Conservation (phyloP, 2,888 invertebrate species). For the Melangyna quadrimaculata region DNA sequence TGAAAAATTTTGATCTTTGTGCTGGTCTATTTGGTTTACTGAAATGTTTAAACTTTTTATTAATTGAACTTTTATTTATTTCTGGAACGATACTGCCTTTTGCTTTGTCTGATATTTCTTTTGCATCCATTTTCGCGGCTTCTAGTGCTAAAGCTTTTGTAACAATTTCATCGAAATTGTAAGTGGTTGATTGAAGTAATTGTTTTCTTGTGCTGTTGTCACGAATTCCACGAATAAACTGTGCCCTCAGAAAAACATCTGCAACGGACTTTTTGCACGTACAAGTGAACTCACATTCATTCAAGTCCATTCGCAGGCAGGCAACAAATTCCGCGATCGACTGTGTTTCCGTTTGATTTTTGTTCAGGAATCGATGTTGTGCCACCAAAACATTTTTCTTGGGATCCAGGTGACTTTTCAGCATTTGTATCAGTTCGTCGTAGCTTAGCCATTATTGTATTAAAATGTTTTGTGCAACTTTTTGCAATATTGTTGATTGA, state of each 20-base stretch:
- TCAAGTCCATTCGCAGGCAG: neutral
- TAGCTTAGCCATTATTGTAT: neutral
- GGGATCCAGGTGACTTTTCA: neutral
- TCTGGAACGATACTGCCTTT: constrained; percentile 12
- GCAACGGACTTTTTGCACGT: neutral
- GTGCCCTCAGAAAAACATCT: constrained; percentile 31
- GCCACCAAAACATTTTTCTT: constrained; percentile 22
- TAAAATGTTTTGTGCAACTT: neutral
- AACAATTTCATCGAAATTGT: neutral
- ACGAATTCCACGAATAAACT: constrained; percentile 4
- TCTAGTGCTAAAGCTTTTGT: constrained; percentile 38
- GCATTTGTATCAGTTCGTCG: neutral
- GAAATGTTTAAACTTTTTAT: neutral
- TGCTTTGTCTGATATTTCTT: neutral
- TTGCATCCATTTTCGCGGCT: constrained; percentile 34
- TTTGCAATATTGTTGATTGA: neutral
- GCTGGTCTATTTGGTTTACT: neutral
- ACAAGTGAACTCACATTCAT: neutral
- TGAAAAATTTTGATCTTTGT: neutral
- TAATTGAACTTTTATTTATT: constrained; percentile 10
- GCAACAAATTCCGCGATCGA: constrained; percentile 11
- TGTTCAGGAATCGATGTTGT: constrained; percentile 24
- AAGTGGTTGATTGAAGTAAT: neutral
- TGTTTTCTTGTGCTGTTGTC: neutral
- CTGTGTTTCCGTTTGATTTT: neutral